Percentiles rank a stretch among this genome's conserved stretches.
Evolutionary conservation across 2,113 vertebrate species (phyloP).

Genomic region (Osmerus mordax): DNA sequence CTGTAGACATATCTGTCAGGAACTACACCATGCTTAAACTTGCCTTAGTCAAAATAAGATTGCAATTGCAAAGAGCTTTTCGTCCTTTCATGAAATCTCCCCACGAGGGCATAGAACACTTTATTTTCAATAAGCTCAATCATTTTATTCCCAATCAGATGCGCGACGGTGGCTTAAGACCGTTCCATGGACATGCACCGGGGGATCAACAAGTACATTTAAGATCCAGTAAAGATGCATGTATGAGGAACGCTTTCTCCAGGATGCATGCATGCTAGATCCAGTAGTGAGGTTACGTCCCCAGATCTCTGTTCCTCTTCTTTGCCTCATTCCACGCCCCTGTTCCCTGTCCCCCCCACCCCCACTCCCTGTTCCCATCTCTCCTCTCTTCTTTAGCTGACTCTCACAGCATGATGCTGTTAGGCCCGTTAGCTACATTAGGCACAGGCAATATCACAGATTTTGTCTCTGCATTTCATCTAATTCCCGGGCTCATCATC

Average conservation of each 20-base stretch:
- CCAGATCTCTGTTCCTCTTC: too few species aligned
- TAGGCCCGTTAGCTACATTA: constrained; percentile 46
- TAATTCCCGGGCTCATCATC: constrained; percentile 20
- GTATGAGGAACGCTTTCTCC: neutral
- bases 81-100: constrained; percentile 43
- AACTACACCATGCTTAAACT: constrained; percentile 18
- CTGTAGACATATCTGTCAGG: neutral
- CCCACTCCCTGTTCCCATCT: neutral
- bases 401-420: constrained; percentile 26
- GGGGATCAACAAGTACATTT: constrained; percentile 26
- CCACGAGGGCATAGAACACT: constrained; percentile 11
- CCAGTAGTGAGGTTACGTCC: too few species aligned
- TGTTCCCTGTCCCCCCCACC: neutral
- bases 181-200: constrained; percentile 26
- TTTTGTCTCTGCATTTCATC: constrained; percentile 35
- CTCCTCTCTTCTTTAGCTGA: neutral
- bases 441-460: constrained; percentile 41
- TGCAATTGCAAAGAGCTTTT: constrained; percentile 41
- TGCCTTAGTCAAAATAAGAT: constrained; percentile 40
- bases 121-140: constrained; percentile 39
- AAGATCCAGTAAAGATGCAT: constrained; percentile 15
- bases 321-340: neutral
- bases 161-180: constrained; percentile 41
- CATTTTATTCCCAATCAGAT: constrained; percentile 47
- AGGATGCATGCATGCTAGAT: too few species aligned